Evolutionary conservation across 2,888 invertebrate species (phyloP), one percentile per base, ranked within the genome.

Genomic region (Tanypteryx hageni): DNA sequence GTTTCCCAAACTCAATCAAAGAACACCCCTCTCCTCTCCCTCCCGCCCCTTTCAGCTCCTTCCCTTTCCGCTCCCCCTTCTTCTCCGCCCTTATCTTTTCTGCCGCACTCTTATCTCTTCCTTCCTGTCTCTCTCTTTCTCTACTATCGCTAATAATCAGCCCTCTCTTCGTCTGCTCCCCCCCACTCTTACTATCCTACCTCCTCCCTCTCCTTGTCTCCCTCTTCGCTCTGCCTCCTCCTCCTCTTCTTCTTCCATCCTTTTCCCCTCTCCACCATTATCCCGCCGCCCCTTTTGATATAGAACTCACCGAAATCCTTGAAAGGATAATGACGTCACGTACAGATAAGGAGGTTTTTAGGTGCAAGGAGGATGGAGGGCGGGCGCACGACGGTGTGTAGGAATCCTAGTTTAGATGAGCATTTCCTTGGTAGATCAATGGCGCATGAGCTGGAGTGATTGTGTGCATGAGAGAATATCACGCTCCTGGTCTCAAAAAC

Each of bases 261-360:
- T n/a, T n/a, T n/a, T n/a, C n/a, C n/a, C n/a, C n/a, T n/a, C n/a
- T n/a, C n/a, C n/a, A n/a, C n/a, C n/a, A n/a, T n/a, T n/a, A n/a
- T n/a, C n/a, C n/a, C n/a, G n/a, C n/a, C n/a, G n/a, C n/a, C n/a
- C n/a, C n/a, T n/a, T n/a, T n/a, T n/a, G n/a, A n/a, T n/a, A n/a
- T n/a, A n/a, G n/a, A n/a, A n/a, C 76, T 8, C 22, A 22, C 10
- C 11, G 76, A 13, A 76, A 76, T 76, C 76, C 22, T 76, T 76
- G 76, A 76, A 76, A 76, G 76, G 76, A 76, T 76, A 76, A 76
- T 27, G 76, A 18, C 68, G 7, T n/a, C 68, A 22, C 68, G 68
- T 22, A 76, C 76, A 27, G 76, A 76, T 76, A 76, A 76, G 76
- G 76, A 44, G 44, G 44, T 44, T 44, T 44, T 44, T 44, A 44